These are phyloP conservation scores for Carcina quercana DNA, from an alignment of 2,888 invertebrate genomes.

Conservation along the genomic window DNA sequence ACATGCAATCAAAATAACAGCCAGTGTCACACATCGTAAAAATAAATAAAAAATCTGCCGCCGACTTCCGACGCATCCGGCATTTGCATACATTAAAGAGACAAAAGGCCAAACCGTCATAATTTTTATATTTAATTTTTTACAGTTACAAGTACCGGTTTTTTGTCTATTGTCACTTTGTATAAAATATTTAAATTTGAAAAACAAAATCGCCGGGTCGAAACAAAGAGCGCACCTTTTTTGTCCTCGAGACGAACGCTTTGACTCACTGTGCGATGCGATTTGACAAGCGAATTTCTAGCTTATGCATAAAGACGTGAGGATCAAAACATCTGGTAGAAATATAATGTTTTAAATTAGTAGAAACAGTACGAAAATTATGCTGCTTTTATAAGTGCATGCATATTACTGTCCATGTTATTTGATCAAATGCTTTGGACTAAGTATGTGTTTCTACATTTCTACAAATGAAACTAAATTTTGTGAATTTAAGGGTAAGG, in stretches of 20 bases:
- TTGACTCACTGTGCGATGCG: constrained; percentile 21
- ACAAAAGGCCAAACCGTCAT: constrained; percentile 62
- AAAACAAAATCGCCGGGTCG: constrained; percentile 63
- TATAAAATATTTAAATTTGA: constrained; percentile 69
- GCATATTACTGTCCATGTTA: too few relatives aligned
- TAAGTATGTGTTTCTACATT: too few relatives aligned
- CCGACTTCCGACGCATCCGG: constrained; percentile 44
- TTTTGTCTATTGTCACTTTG: constrained; percentile 67
- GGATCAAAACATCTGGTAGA: too few relatives aligned
- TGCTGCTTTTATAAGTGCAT: too few relatives aligned
- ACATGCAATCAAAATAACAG: constrained; percentile 21
- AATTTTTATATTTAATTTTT: constrained; percentile 72
- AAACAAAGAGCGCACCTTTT: constrained; percentile 64
- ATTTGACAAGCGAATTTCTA: constrained; percentile 1
- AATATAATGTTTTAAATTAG: too few relatives aligned
- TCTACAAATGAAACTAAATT: too few relatives aligned
- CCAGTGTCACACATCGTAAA: constrained; percentile 20
- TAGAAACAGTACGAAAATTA: too few relatives aligned
- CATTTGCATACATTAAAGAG: constrained; percentile 63
- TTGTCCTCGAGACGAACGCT: constrained; percentile 33
- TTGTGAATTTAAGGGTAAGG: too few relatives aligned
- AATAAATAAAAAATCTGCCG: constrained; percentile 24
- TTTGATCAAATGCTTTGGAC: too few relatives aligned
- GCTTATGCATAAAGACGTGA: too few relatives aligned
- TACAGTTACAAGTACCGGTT: constrained; percentile 72